Evolutionary conservation across 2,113 vertebrate genomes (phyloP), one percentile per base, ranked within the genome.

Genomic region (Caretta caretta): DNA sequence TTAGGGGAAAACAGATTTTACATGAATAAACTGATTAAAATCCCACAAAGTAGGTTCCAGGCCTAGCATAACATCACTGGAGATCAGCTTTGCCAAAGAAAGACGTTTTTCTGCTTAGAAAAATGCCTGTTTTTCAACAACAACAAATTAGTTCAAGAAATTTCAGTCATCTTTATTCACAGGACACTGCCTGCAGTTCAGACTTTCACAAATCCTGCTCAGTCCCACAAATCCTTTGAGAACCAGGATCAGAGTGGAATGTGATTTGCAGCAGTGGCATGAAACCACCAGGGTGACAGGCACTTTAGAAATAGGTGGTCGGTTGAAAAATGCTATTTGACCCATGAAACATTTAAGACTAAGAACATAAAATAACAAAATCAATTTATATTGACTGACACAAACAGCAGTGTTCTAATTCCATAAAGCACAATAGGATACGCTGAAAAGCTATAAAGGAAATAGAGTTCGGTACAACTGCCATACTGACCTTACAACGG

Each of bases 141-240:
- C 65, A 72, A 72, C 19, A 38, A 72, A 72, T 72, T 38, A 38
- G n/a, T 38, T 38, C n/a, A 38, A 72, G n/a, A 72, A 69, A 69
- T 10, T 20, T 38, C 65, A 72, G n/a, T n/a, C 65, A 72, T 19
- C 65, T 38, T 38, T 72, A 22, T 20, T 72, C 65, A 20, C 8
- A 38, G n/a, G 9, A 38, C 22, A 72, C 11, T 72, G 65, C 19
- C n/a, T 22, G 8, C n/a, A 22, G 65, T 38, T 72, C 19, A 72
- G 65, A 20, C 65, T 22, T 72, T n/a, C 6, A 0, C 25, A 2
- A 29, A 14, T 27, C 35, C 3, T 3, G 3, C n/a, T 16, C 3
- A 0, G 6, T 13, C 19, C 27, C 27, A 4, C 0, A 25, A n/a
- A 29, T 27, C 35, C 11, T n/a, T 51, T 19, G 51, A 59, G 42